Evolutionary conservation across 2,888 invertebrate genomes (phyloP), one percentile per base, ranked within the genome.

Genomic region (Ophion obscuratus): DNA sequence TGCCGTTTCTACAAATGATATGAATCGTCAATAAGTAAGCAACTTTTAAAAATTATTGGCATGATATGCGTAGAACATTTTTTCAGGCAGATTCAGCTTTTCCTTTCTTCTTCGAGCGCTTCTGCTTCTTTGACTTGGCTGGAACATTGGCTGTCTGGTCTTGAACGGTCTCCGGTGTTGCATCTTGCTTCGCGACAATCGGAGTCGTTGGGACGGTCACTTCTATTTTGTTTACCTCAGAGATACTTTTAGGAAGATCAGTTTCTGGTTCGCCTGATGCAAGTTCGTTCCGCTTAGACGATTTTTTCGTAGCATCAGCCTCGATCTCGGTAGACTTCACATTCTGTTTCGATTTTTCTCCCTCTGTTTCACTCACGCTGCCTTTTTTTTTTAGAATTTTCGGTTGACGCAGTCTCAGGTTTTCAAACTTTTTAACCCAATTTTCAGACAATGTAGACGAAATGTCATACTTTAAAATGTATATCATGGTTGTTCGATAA

Each of bases 191-290:
- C 75, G 87, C 90, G 86, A 93, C 94, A 86, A 90, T 92, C 7
- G 82, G 61, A 40, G 81, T 85, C 83, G 90, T 88, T 81, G 92
- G 93, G 82, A 92, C 92, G 53, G 92, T 92, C 68, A 92, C 31
- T 68, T 86, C 84, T 40, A 85, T 73, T 3, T 83, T 88, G 2
- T 83, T 59, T 14, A 27, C 88, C 83, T 82, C 84, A 64, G 88
- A 94, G 94, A 92, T 93, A 93, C 84, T 95, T 95, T 90, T 93
- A 92, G 1, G 94, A 94, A 86, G 91, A 92, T 79, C 94, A 94
- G 17, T 53, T 6, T 47, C 64, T 11, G 57, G 24, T 64, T 80
- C 62, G 0, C 10, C 53, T n/a, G 53, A 20, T 36, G 24, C 57
- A 24, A 40, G 31, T 24, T 53, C 36, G 2, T 24, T 40, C 24